These are phyloP conservation scores for Microctonus aethiopoides DNA, from an alignment of 2,888 invertebrate genomes.

Conservation along the genomic window DNA sequence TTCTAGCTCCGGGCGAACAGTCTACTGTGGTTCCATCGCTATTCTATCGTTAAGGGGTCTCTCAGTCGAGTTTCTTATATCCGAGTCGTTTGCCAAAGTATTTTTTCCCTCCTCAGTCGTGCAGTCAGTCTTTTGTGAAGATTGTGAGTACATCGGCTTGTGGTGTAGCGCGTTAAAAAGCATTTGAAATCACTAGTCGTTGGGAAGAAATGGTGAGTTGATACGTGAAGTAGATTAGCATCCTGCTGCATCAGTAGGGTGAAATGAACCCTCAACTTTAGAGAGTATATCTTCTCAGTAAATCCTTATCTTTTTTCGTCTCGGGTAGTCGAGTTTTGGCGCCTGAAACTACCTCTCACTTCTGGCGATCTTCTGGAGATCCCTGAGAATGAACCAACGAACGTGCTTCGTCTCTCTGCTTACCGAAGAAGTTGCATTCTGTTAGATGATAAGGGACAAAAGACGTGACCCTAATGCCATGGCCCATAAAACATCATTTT, in stretches of 20 bases:
- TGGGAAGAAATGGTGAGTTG: neutral
- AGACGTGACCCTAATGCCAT: slow-evolving; percentile 53
- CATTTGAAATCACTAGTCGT: neutral
- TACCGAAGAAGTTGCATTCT: slow-evolving; percentile 36
- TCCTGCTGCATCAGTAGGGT: neutral
- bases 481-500: slow-evolving; percentile 56
- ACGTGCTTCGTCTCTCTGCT: neutral
- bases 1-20: neutral
- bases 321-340: neutral
- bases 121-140: slow-evolving; percentile 7
- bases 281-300: neutral
- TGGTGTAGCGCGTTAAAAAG: neutral
- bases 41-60: neutral
- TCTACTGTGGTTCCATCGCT: neutral
- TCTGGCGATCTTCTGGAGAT: neutral
- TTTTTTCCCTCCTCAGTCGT: slow-evolving; percentile 14
- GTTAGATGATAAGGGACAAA: slow-evolving; percentile 57
- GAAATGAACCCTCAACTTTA: neutral
- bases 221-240: slow-evolving; percentile 1
- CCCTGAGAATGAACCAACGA: neutral
- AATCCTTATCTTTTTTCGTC: neutral
- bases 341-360: neutral
- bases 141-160: neutral
- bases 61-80: neutral
- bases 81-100: neutral